phyloP scores from a whole-genome alignment of 2,888 invertebrate species.

The Linyphia triangularis region DNA sequence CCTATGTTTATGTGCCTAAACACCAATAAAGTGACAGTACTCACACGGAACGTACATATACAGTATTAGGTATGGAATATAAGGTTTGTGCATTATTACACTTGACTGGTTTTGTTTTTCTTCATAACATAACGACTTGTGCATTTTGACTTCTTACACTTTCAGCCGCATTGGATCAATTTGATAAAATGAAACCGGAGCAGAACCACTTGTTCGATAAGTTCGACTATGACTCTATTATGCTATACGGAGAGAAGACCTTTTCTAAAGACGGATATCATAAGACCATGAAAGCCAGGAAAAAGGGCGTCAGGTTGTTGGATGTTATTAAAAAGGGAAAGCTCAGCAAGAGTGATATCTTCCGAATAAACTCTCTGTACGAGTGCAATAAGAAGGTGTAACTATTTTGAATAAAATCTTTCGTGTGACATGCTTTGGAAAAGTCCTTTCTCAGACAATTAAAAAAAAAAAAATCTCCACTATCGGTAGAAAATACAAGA shows the following conservation, averaged over 20 bases:
- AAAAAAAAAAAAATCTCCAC: too few relatives aligned
- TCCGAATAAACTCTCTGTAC: constrained; percentile 73
- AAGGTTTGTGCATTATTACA: too few relatives aligned
- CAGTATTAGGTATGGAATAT: too few relatives aligned
- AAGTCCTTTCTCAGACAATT: too few relatives aligned
- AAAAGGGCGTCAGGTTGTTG: constrained; percentile 45
- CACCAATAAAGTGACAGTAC: too few relatives aligned
- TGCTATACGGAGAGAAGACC: constrained; percentile 76
- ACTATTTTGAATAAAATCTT: too few relatives aligned
- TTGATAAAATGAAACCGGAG: constrained; percentile 51
- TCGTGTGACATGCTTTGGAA: too few relatives aligned
- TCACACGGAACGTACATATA: too few relatives aligned
- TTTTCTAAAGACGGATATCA: constrained; percentile 71
- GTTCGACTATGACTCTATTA: constrained; percentile 76
- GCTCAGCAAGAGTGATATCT: constrained; percentile 70
- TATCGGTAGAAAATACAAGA: too few relatives aligned
- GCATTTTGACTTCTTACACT: not conserved
- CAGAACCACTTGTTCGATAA: constrained; percentile 62
- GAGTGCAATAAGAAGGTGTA: constrained; percentile 57
- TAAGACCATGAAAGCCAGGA: constrained; percentile 74
- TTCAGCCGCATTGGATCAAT: constrained; percentile 57
- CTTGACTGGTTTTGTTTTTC: too few relatives aligned
- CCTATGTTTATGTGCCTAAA: too few relatives aligned
- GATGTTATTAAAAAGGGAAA: constrained; percentile 70
- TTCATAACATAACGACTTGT: not conserved